A percentile compares a stretch with the other conserved stretches of the same genome.
Evolutionary conservation across 2,113 vertebrate species (phyloP).

Genomic region (Syngnathus typhle): DNA sequence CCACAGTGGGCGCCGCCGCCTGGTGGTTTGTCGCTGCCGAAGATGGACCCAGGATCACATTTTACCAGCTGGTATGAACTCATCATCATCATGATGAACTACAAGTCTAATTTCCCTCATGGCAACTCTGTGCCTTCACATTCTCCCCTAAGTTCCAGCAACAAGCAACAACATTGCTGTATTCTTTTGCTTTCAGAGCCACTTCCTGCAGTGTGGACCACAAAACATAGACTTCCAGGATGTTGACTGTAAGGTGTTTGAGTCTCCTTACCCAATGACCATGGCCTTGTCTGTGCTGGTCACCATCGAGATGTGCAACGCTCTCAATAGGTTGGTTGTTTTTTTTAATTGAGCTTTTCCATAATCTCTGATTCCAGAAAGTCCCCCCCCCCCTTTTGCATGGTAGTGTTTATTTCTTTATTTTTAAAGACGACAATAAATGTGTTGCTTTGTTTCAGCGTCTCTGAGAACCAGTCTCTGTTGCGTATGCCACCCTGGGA

Average conservation of each 20-base stretch:
- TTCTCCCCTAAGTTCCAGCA: background rate
- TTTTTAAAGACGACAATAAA: constrained; percentile 11
- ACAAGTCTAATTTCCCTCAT: background rate
- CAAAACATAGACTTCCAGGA: constrained; percentile 85
- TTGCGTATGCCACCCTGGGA: constrained; percentile 98
- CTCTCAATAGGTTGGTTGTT: constrained; percentile 87
- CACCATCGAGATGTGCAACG: constrained; percentile 99
- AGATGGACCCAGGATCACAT: constrained; percentile 87
- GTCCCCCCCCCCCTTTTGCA: too few relatives aligned
- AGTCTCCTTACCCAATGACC: constrained; percentile 96
- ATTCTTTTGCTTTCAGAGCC: constrained; percentile 72
- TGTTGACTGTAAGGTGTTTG: constrained; percentile 86
- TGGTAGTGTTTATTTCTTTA: too few relatives aligned
- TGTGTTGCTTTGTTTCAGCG: constrained; percentile 61
- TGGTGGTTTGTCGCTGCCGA: constrained; percentile 99
- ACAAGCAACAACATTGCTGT: too few relatives aligned
- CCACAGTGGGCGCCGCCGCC: constrained; percentile 92
- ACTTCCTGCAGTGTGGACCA: constrained; percentile 92
- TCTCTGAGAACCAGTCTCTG: constrained; percentile 97
- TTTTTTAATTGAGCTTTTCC: background rate
- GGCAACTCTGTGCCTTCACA: background rate
- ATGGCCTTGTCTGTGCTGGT: constrained; percentile 98
- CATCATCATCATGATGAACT: too few relatives aligned
- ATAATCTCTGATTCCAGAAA: too few relatives aligned
- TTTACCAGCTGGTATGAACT: constrained; percentile 87